These are phyloP conservation scores for Clarias platycephalus DNA, from an alignment of 2,797 vertebrate species.

Conservation along the genomic window DNA sequence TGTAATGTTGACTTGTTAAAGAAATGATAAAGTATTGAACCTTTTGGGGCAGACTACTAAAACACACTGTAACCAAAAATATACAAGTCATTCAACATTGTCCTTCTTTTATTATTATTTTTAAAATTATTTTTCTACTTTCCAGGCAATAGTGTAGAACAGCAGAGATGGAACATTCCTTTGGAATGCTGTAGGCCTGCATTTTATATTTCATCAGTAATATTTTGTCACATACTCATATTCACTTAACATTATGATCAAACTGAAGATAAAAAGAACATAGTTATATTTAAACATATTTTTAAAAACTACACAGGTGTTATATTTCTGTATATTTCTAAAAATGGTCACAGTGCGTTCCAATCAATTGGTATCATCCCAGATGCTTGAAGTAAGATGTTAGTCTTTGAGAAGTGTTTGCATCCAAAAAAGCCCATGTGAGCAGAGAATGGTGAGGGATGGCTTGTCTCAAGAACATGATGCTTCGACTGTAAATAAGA, in stretches of 20 bases:
- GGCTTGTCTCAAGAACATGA: constrained; percentile 78
- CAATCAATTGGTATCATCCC: constrained; percentile 80
- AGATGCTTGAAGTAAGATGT: constrained; percentile 68
- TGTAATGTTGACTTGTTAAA: no score
- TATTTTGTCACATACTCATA: background rate
- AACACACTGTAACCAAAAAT: background rate
- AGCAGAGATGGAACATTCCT: background rate
- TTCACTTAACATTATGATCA: background rate
- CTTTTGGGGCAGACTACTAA: background rate
- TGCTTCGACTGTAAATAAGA: constrained; percentile 78
- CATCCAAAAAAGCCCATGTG: constrained; percentile 82
- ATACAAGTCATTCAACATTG: background rate
- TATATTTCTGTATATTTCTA: background rate
- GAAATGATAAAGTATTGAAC: no score
- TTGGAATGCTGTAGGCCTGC: background rate
- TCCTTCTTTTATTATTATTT: background rate
- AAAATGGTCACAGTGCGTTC: constrained; percentile 68
- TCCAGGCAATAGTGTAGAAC: background rate
- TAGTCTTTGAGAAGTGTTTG: constrained; percentile 81
- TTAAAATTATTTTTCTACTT: background rate
- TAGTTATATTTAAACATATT: background rate
- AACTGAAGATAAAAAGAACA: background rate
- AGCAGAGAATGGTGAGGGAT: constrained; percentile 78
- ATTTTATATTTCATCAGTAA: background rate
- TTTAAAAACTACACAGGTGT: background rate